Conservation (phyloP, 2,797 vertebrate genomes). For the Polyboroides typus region DNA sequence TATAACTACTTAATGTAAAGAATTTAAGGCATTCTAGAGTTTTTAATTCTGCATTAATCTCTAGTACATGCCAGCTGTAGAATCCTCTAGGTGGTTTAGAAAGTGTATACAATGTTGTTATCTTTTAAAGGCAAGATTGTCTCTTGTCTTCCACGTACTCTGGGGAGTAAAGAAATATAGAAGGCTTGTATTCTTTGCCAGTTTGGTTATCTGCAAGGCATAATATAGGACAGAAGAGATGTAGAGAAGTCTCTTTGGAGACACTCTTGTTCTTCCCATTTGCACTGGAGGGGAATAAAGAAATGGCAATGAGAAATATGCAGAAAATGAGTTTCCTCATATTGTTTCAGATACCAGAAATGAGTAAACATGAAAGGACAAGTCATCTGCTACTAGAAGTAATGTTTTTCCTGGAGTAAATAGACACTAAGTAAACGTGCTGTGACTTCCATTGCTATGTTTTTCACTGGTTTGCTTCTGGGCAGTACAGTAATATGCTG, state of each 20-base stretch:
- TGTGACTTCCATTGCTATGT: not conserved
- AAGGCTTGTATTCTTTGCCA: not conserved
- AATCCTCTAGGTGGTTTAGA: not conserved
- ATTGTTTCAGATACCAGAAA: not conserved
- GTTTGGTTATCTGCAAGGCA: not conserved
- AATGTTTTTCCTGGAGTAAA: not conserved
- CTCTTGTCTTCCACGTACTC: not conserved
- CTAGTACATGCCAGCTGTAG: not conserved
- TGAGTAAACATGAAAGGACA: not conserved
- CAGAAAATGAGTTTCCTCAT: not conserved
- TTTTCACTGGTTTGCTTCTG: not conserved
- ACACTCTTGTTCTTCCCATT: not conserved
- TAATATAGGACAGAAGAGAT: not conserved
- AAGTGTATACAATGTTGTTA: not conserved
- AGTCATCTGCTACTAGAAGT: not conserved
- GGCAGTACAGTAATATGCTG: not conserved
- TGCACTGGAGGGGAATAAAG: not conserved
- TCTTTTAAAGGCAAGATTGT: not conserved
- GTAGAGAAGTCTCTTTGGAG: not conserved
- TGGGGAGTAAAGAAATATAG: not conserved
- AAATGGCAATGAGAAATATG: not conserved
- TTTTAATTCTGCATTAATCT: not conserved
- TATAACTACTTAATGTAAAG: not conserved
- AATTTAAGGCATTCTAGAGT: not conserved
- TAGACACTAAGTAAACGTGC: not conserved